Conservation (phyloP, 1,140 invertebrate genomes). For the Bombus difficillimus region DNA sequence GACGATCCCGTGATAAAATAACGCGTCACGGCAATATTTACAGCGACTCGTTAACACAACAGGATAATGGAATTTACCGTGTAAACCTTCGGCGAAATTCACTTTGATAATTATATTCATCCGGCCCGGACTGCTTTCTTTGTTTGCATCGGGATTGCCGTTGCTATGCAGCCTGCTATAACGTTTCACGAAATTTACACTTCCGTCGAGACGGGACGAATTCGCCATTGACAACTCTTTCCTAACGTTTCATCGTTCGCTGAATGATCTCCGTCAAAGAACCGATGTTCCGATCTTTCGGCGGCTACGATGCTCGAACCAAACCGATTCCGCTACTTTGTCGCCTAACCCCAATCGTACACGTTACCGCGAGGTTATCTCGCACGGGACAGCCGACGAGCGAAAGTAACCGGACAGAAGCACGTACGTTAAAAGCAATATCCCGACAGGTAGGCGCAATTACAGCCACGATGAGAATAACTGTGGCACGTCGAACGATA, state of each 20-base stretch:
- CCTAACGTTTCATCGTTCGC: too few relatives aligned
- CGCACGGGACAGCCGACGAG: not conserved
- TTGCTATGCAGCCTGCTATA: not conserved
- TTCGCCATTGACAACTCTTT: too few relatives aligned
- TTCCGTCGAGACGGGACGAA: too few relatives aligned
- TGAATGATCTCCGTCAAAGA: too few relatives aligned
- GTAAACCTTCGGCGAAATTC: not conserved
- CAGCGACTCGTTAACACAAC: slow-evolving; percentile 1
- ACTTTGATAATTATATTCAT: slow-evolving; percentile 9
- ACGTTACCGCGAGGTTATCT: too few relatives aligned
- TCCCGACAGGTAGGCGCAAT: slow-evolving; percentile 13
- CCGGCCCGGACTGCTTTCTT: too few relatives aligned
- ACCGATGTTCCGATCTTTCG: not conserved
- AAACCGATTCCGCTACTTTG: not conserved
- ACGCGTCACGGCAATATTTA: slow-evolving; percentile 1
- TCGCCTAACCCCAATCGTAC: not conserved
- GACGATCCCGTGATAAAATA: not conserved
- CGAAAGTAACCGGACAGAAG: not conserved
- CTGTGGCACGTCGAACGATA: slow-evolving; percentile 33
- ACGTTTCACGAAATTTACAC: too few relatives aligned
- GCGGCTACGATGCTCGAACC: too few relatives aligned
- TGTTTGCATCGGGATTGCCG: not conserved
- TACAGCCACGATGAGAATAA: not conserved
- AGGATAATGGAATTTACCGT: not conserved
- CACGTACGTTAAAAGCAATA: not conserved